These are phyloP conservation scores for Periparus ater DNA, from an alignment of 2,797 vertebrate species.

Conservation along the genomic window DNA sequence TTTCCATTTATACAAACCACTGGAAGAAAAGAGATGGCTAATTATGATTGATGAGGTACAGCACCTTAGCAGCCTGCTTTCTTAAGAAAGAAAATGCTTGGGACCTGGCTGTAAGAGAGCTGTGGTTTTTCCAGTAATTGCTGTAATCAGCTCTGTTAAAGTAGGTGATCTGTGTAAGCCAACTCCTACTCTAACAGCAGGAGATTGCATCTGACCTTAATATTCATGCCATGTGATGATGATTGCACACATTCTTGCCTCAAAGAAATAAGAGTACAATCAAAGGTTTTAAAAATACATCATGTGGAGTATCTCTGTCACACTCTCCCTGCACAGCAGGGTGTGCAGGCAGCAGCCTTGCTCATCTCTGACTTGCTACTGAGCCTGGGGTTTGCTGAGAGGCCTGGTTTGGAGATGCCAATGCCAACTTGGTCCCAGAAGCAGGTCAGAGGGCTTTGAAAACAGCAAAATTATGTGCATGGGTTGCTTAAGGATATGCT, in stretches of 20 bases:
- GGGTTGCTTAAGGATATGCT: not conserved
- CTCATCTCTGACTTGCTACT: not conserved
- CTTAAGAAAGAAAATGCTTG: slow-evolving; percentile 16
- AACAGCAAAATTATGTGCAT: not conserved
- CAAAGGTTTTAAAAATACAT: not conserved
- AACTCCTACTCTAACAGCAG: slow-evolving; percentile 44
- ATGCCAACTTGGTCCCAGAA: fast-evolving
- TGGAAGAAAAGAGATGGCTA: slow-evolving; percentile 56
- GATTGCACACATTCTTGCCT: not conserved
- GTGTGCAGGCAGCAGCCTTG: not conserved
- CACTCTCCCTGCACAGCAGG: not conserved
- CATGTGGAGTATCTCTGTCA: not conserved
- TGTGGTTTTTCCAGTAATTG: slow-evolving; percentile 47
- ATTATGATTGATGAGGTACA: slow-evolving; percentile 60
- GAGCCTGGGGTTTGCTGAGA: not conserved
- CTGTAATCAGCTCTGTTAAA: slow-evolving; percentile 60
- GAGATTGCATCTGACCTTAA: slow-evolving; percentile 25
- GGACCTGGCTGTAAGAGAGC: slow-evolving; percentile 5
- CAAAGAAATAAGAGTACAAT: slow-evolving; percentile 9
- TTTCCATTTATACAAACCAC: slow-evolving; percentile 33
- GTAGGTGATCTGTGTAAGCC: slow-evolving; percentile 49
- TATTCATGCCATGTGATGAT: slow-evolving; percentile 24
- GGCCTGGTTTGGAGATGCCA: not conserved
- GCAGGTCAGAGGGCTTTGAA: not conserved
- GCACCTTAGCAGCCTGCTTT: slow-evolving; percentile 7